Conservation (phyloP, 2,113 vertebrate species). For the Cynopterus brachyotis region DNA sequence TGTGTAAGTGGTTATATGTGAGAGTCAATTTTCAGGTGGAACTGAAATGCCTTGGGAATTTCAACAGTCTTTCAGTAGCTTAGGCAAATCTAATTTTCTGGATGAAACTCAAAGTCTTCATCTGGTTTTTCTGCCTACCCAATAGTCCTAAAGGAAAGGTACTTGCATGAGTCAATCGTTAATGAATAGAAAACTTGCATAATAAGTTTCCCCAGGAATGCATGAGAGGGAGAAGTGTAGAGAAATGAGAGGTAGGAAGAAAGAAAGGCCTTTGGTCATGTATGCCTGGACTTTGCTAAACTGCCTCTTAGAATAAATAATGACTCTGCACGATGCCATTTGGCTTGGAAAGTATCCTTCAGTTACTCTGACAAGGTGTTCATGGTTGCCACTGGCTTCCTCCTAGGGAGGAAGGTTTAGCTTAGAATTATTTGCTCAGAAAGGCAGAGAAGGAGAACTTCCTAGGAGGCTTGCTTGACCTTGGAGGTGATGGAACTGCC, state of each 20-base stretch:
- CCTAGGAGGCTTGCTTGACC: neutral
- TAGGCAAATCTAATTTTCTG: neutral
- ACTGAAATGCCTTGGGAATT: neutral
- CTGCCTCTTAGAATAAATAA: neutral
- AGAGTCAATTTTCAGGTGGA: neutral
- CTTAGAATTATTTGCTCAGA: neutral
- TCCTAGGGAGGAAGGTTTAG: neutral
- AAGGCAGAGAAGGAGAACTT: neutral
- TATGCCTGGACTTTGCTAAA: neutral
- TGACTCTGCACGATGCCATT: neutral
- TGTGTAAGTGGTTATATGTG: neutral
- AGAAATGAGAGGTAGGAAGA: neutral
- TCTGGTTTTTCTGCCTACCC: neutral
- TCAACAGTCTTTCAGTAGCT: neutral
- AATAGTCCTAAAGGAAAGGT: neutral
- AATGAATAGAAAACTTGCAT: neutral
- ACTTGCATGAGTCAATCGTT: neutral
- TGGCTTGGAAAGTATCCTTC: slow-evolving; percentile 5
- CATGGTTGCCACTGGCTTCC: neutral
- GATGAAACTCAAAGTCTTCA: neutral
- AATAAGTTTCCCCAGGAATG: neutral
- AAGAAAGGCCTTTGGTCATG: neutral
- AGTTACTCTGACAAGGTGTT: neutral
- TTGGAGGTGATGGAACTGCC: neutral
- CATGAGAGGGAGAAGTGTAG: neutral